Percentiles rank a stretch among this genome's conserved stretches.
These are phyloP conservation scores for Metacarcinus magister DNA, from an alignment of 2,888 invertebrate genomes.

Conservation along the genomic window DNA sequence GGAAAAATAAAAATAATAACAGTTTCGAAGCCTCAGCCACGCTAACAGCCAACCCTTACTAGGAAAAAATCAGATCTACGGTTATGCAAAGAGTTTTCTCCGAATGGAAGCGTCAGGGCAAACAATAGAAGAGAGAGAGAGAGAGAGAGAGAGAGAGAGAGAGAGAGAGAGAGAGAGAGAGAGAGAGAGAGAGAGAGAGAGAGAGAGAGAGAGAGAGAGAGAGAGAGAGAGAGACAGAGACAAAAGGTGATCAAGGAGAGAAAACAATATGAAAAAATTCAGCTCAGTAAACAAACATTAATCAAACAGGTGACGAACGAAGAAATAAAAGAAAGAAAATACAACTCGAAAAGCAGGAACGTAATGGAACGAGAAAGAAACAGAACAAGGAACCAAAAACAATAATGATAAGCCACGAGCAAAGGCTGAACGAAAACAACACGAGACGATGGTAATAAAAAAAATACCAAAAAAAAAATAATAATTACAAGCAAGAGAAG, in stretches of 20 bases:
- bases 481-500: neutral
- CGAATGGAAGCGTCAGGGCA: neutral
- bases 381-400: no score
- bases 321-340: no score
- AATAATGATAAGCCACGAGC: no score
- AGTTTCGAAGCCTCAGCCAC: neutral
- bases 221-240: neutral
- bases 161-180: conserved; percentile 26
- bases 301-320: no score
- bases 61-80: neutral
- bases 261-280: no score
- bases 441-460: no score
- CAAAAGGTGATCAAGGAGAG: no score
- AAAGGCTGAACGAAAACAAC: no score
- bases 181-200: conserved; percentile 3
- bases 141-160: neutral
- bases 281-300: no score
- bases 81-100: neutral
- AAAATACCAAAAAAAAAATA: neutral
- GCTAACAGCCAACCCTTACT: neutral
- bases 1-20: neutral
- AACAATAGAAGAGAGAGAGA: neutral
- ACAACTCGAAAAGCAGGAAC: no score
- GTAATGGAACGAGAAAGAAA: no score
- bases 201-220: conserved; percentile 22